A percentile compares a stretch with the other conserved stretches of the same genome.
Conservation (phyloP, 2,113 vertebrate genomes). For the Rhinichthys klamathensis region DNA sequence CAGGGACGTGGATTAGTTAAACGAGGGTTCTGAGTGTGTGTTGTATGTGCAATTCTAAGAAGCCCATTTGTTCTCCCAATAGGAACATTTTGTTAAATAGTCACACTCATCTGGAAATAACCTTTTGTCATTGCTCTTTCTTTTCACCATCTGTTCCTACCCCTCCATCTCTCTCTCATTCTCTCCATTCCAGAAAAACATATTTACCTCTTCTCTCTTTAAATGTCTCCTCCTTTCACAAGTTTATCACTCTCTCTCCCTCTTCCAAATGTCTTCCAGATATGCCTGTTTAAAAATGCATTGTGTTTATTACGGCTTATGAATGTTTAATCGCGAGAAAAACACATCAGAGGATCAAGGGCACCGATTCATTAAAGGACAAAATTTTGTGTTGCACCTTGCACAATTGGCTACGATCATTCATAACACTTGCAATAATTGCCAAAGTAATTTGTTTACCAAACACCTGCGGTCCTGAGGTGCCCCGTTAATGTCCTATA, state of each 20-base stretch:
- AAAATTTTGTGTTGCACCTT: conserved; percentile 15
- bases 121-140: conserved; percentile 49
- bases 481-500: conserved; percentile 25
- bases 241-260: conserved; percentile 28
- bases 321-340: conserved; percentile 22
- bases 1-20: conserved; percentile 20
- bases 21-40: conserved; percentile 5
- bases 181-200: conserved; percentile 23
- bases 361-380: conserved; percentile 39
- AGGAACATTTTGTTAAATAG: conserved; percentile 40
- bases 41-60: conserved; percentile 29
- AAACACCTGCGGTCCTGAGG: conserved; percentile 35
- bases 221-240: conserved; percentile 2
- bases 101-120: conserved; percentile 49
- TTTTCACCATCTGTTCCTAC: conserved; percentile 32
- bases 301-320: conserved; percentile 39
- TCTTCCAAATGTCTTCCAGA: conserved; percentile 27
- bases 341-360: conserved; percentile 40
- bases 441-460: conserved; percentile 47
- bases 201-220: conserved; percentile 4
- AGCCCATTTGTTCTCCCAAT: conserved; percentile 32
- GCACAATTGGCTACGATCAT: conserved; percentile 9
- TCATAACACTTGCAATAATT: conserved; percentile 29
- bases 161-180: conserved; percentile 12
- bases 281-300: conserved; percentile 31